Base-by-base conservation (phyloP, 2,113 vertebrate genomes). In the Cephalopterus ornatus region DNA sequence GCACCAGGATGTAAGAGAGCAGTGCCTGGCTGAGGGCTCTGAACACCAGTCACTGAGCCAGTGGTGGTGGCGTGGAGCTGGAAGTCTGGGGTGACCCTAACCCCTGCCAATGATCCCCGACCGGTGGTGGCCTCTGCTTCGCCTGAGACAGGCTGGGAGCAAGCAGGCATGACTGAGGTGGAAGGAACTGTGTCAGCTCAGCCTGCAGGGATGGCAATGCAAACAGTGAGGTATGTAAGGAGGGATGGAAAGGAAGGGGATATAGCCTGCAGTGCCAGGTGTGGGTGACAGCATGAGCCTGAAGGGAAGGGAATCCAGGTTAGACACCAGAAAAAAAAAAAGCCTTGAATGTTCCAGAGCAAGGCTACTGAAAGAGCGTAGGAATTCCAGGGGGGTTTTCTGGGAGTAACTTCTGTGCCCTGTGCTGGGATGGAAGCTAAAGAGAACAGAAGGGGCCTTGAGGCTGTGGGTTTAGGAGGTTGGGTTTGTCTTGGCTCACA, bases 61-160 rank as follows among this genome's bases (percentile, higher is more conserved):
- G 61, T 35, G 39, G 8, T 26, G 14, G 5, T 6, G 2, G 2
- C 0, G 2, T 9, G 37, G 39, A 44, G 20, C 4, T 47, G 42
- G 32, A 42, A 44, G 20, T 5, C 11, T 9, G 47, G 22, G 5
- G 3, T 35, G 15, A 16, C 41, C 33, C 18, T 7, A 9, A 18
- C 26, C 39, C 14, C 14, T 39, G 13, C 20, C 16, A 13, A 27
- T 53, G 8, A 9, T 17, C 39, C 13, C n/a, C 7, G 23, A 21
- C 4, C 26, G 19, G 14, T 2, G 55, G 8, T 11, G 14, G 11
- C 8, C 27, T 61, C 13, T 11, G 42, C 26, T 41, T 61, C 35
- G 11, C 32, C 14, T 6, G 28, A 42, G 47, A 8, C 11, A 37
- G 58, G 12, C 35, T 32, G 39, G 32, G 26, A 55, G 35, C 19